Evolutionary conservation across 64 coral and sea anemone genomes (phyloP), one percentile per base, ranked within the genome.

Genomic region (Montipora efflorescens): DNA sequence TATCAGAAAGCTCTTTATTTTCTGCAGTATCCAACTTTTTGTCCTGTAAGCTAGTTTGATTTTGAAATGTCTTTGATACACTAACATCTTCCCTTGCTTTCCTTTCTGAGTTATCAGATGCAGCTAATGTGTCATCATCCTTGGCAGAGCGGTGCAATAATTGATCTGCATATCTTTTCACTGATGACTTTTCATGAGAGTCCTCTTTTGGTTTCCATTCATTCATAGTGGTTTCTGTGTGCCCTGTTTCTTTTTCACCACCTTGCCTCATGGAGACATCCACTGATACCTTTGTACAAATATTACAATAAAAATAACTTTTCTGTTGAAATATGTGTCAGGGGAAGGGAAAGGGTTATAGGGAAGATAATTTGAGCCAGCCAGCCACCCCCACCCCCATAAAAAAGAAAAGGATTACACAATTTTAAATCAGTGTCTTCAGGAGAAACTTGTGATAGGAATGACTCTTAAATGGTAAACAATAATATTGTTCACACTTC

Each of bases 11-110:
- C 59, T 86, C 64, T 47, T 71, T 22, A 3, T 46, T 71, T 67
- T 47, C 25, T 68, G 59, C 25, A 15, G 15, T 15, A 16, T 47
- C 23, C 8, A 62, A 25, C 25, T 44, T 43, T 84, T 20, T 47
- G 11, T 84, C 59, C 15, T 49, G 64, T 86, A n/a, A 72, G 67
- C 46, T 50, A 71, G 66, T 48, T 72, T 86, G 62, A 86, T 86
- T 86, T 23, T 43, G 45, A 50, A 5, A 9, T 18, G 18, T 48
- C 16, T 51, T 44, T 71, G 45, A 51, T 48, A 52, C 82, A 70
- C 13, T 15, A 47, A 67, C 11, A 7, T 71, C 46, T 50, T 72
- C 47, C 5, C 43, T 68, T 48, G 19, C 3, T 44, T n/a, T 50
- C 52, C 8, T 23, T 45, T 46, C 74, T 11, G 1, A 14, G 21